Percentiles rank a stretch among this genome's conserved stretches.
Evolutionary conservation across 2,113 vertebrate species (phyloP).

Genomic region (Naja naja): DNA sequence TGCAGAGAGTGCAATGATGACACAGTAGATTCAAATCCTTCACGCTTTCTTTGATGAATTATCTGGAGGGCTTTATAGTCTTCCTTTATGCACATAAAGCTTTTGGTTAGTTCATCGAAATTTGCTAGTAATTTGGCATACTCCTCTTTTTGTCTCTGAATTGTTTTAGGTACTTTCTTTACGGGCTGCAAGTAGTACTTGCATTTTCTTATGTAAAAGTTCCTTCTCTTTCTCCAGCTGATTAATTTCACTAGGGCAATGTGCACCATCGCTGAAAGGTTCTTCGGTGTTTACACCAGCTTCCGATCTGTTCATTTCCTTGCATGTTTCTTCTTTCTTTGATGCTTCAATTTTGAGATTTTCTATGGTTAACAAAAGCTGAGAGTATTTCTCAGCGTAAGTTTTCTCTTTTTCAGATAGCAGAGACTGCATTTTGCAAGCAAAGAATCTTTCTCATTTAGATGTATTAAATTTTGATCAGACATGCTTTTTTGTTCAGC

Average conservation of each 20-base stretch:
- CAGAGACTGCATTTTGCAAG: conserved; percentile 63
- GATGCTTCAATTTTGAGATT: conserved; percentile 63
- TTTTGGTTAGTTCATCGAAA: conserved; percentile 66
- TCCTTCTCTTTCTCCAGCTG: conserved; percentile 72
- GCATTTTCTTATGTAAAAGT: conserved; percentile 73
- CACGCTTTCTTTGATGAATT: conserved; percentile 59
- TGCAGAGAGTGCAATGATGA: conserved; percentile 44
- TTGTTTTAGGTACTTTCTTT: conserved; percentile 66
- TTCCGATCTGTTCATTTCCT: conserved; percentile 26
- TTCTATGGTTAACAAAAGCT: conserved; percentile 63
- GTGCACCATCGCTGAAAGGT: neutral
- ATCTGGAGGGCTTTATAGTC: conserved; percentile 56
- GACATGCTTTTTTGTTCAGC: conserved; percentile 66
- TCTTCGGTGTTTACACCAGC: neutral
- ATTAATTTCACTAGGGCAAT: neutral
- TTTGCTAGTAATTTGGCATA: conserved; percentile 63
- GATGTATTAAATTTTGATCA: conserved; percentile 58
- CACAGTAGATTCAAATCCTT: conserved; percentile 57
- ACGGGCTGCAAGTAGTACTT: conserved; percentile 69
- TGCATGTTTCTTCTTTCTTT: conserved; percentile 51
- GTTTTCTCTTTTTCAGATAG: conserved; percentile 60
- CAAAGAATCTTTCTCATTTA: conserved; percentile 65
- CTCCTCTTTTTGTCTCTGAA: conserved; percentile 68
- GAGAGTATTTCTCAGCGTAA: conserved; percentile 58
- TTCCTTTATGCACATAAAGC: conserved; percentile 55